Conservation (phyloP, 1,140 invertebrate species). For the Epicauta chinensis region DNA sequence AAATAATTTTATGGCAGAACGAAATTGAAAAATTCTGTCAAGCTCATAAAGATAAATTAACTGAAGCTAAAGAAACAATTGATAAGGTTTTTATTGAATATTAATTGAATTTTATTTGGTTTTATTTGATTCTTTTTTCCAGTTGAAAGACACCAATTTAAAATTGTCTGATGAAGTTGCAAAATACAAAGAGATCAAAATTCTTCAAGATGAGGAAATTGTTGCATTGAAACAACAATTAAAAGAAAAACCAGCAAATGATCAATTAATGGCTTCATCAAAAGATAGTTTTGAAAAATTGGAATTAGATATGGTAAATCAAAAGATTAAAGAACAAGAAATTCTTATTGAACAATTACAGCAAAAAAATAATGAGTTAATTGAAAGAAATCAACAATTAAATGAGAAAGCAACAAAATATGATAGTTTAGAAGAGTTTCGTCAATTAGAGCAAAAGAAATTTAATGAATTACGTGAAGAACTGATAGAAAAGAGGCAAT, state of each 20-base stretch:
- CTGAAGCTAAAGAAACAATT: conserved; percentile 46
- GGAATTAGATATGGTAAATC: conserved; percentile 19
- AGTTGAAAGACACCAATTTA: background rate
- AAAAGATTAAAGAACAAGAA: conserved; percentile 15
- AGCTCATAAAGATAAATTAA: conserved; percentile 48
- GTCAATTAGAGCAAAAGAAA: too few species aligned
- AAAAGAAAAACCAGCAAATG: conserved; percentile 17
- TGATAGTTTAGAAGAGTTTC: background rate
- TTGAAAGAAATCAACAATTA: background rate
- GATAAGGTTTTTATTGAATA: conserved; percentile 17
- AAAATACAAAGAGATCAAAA: background rate
- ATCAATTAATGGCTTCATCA: background rate
- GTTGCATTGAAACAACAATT: background rate
- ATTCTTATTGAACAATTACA: background rate
- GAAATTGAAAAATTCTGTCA: conserved; percentile 44
- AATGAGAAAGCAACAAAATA: conserved; percentile 7
- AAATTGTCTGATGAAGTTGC: background rate
- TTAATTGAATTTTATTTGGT: too few species aligned
- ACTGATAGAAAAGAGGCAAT: background rate
- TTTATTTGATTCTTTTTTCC: background rate
- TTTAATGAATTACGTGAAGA: background rate
- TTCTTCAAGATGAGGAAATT: background rate
- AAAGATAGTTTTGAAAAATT: conserved; percentile 16
- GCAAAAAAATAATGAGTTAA: background rate
- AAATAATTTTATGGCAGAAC: conserved; percentile 46